Percentiles rank a stretch among this genome's conserved stretches.
Evolutionary conservation across 2,888 invertebrate species (phyloP).

Genomic region (Drosophila pseudotakahashii): DNA sequence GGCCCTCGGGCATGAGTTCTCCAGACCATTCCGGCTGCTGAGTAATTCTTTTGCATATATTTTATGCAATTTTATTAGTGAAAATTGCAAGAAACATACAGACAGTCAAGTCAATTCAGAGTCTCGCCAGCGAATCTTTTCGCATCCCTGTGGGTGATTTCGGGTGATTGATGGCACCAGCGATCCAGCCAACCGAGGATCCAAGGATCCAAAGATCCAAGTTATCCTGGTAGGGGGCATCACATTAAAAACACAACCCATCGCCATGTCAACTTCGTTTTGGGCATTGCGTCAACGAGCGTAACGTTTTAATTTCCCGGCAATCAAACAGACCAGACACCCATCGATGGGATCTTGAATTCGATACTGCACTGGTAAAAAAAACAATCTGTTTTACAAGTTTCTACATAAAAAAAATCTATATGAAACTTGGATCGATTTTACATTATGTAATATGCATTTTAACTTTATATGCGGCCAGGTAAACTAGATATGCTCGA

Average conservation of each 20-base stretch:
- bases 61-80: conserved; percentile 75
- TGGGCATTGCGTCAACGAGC: conserved; percentile 68
- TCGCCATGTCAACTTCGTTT: conserved; percentile 72
- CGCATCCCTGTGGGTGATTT: conserved; percentile 37
- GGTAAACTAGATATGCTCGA: no score
- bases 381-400: no score
- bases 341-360: conserved; percentile 42
- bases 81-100: conserved; percentile 55
- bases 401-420: no score
- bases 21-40: conserved; percentile 29
- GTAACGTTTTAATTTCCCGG: conserved; percentile 78
- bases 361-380: conserved; percentile 11
- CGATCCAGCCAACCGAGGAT: conserved; percentile 1
- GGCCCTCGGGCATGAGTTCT: conserved; percentile 55
- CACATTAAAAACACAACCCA: conserved; percentile 41
- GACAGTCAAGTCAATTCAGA: conserved; percentile 24
- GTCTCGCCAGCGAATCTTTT: conserved; percentile 28
- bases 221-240: conserved; percentile 33
- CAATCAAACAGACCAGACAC: conserved; percentile 75
- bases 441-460: no score
- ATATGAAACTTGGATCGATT: no score
- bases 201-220: background rate
- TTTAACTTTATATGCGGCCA: no score
- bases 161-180: conserved; percentile 65
- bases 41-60: conserved; percentile 73